These are phyloP conservation scores for Nylanderia fulva DNA, from an alignment of 1,140 invertebrate species.

Conservation along the genomic window DNA sequence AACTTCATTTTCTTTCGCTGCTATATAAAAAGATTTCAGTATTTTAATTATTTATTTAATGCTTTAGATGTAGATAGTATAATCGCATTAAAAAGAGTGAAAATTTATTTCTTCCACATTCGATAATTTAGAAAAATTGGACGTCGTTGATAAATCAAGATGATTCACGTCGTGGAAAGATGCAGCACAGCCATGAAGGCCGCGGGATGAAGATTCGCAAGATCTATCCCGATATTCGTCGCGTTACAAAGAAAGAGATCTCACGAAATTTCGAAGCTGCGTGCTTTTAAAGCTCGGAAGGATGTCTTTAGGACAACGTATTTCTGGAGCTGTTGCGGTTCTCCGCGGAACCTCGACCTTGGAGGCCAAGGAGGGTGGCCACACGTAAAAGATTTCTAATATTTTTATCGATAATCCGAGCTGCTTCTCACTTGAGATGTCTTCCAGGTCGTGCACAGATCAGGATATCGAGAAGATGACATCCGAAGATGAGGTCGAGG, in stretches of 20 bases:
- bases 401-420: constrained; percentile 55
- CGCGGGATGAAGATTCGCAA: constrained; percentile 62
- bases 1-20: neutral
- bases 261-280: constrained; percentile 53
- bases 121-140: constrained; percentile 29
- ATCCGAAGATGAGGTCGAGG: constrained; percentile 76
- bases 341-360: constrained; percentile 66
- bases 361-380: constrained; percentile 59
- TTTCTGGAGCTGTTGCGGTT: constrained; percentile 73
- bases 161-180: constrained; percentile 3
- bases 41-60: neutral
- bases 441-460: constrained; percentile 75
- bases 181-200: constrained; percentile 28
- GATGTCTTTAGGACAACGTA: constrained; percentile 76
- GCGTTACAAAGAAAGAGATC: constrained; percentile 32
- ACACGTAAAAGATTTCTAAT: constrained; percentile 64
- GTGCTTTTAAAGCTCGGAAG: constrained; percentile 1
- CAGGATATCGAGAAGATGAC: constrained; percentile 80
- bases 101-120: neutral
- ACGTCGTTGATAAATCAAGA: neutral
- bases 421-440: constrained; percentile 48
- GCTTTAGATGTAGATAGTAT: neutral
- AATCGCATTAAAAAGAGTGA: neutral
- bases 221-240: constrained; percentile 35
- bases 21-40: neutral